phyloP scores from a whole-genome alignment of 2,888 invertebrate genomes.

The Meganola albula region DNA sequence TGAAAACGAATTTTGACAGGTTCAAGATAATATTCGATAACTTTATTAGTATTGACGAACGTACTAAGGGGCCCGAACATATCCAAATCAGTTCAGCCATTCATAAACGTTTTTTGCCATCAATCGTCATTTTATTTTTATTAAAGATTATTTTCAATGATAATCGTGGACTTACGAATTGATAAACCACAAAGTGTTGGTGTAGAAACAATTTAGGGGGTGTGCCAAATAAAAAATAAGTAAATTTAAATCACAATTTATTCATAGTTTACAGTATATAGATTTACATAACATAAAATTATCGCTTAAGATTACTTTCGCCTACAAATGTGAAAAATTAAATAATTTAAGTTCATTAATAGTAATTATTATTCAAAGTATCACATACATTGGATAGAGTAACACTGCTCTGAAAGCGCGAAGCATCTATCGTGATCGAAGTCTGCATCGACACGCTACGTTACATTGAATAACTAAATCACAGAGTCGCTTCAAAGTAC shows the following conservation, averaged over 20 bases:
- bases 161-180: too few species aligned
- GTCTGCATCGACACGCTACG: constrained; percentile 27
- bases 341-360: constrained; percentile 76
- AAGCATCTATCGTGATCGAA: constrained; percentile 59
- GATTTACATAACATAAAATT: constrained; percentile 59
- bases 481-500: constrained; percentile 35
- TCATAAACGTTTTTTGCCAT: too few species aligned
- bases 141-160: too few species aligned
- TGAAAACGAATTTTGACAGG: too few species aligned
- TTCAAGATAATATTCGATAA: too few species aligned
- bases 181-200: too few species aligned
- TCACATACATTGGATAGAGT: constrained; percentile 74
- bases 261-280: constrained; percentile 64
- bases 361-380: constrained; percentile 74
- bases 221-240: constrained; percentile 34
- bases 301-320: constrained; percentile 60
- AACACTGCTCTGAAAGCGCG: constrained; percentile 65
- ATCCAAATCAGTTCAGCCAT: too few species aligned
- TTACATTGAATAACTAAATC: constrained; percentile 35
- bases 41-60: too few species aligned
- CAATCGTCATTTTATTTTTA: too few species aligned
- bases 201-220: too few species aligned
- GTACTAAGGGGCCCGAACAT: too few species aligned
- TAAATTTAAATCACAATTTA: constrained; percentile 67
- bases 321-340: constrained; percentile 77